These are phyloP conservation scores for Sycon ciliatum DNA, from an alignment of 37 sponge, comb jelly and placozoan species.

Conservation along the genomic window DNA sequence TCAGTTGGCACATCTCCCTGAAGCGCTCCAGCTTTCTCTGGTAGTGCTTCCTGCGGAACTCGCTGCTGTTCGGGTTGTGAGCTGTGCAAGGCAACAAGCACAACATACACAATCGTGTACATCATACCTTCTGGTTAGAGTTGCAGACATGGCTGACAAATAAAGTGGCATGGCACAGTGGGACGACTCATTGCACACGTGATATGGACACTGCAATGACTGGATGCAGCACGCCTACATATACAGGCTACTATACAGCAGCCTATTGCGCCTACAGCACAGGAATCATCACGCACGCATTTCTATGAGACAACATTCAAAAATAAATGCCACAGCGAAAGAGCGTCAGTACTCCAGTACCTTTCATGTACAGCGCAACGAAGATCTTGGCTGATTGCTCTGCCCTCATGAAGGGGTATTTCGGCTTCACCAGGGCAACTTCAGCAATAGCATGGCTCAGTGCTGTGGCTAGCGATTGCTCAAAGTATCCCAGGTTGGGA, in stretches of 20 bases:
- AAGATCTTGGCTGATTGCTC: slow-evolving; percentile 62
- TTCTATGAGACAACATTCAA: too few relatives aligned
- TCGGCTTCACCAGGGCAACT: slow-evolving; percentile 69
- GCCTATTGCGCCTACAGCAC: too few relatives aligned
- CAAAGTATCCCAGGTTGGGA: slow-evolving; percentile 92
- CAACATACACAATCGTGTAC: too few relatives aligned
- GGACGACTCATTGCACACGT: too few relatives aligned
- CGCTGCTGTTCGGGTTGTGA: slow-evolving; percentile 61
- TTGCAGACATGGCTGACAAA: too few relatives aligned
- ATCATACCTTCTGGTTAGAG: too few relatives aligned
- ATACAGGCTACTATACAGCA: too few relatives aligned
- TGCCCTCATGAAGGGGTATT: slow-evolving; percentile 68
- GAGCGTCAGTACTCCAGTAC: slow-evolving; percentile 19
- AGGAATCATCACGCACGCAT: too few relatives aligned
- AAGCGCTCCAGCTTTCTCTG: slow-evolving; percentile 58
- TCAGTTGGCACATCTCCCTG: slow-evolving; percentile 69
- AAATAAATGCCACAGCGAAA: not conserved
- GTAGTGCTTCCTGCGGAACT: slow-evolving; percentile 65
- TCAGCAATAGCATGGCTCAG: slow-evolving; percentile 65
- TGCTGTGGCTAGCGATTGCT: slow-evolving; percentile 72
- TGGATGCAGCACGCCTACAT: too few relatives aligned
- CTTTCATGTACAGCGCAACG: slow-evolving; percentile 82
- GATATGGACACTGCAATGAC: too few relatives aligned
- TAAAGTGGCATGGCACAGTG: too few relatives aligned
- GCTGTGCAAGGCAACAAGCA: too few relatives aligned